Evolutionary conservation across 2,888 invertebrate genomes (phyloP), one percentile per base, ranked within the genome.

Genomic region (Phrixothrix hirtus): DNA sequence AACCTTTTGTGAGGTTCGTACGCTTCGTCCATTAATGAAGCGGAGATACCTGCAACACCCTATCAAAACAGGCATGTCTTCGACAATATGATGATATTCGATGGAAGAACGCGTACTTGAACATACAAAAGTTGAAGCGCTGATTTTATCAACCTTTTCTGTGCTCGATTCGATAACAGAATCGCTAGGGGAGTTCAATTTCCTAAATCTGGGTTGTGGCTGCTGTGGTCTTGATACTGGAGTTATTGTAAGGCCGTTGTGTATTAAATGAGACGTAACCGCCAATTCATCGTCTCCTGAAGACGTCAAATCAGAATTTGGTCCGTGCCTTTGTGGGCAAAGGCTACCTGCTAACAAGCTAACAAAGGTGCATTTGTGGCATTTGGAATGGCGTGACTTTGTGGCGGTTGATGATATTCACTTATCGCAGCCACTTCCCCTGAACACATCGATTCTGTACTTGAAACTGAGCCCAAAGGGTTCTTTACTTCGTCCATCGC

Each of bases 1-100:
- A 95, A 95, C 76, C 95, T 95, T 77, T 95, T 95, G 81, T 95
- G 95, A 55, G 94, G 94, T 74, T 94, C 92, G 79, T 95, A 95
- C 10, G 93, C 93, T 77, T 93, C 94, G 74, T 94, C 93, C 93
- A 95, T 94, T 48, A 95, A 77, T 1, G 90, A 88, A 94, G 78
- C 0, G 94, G 95, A 1, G 95, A 95, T 1, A 95, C 94, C 73
- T 95, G 92, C 12, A 95, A 81, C 1, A 94, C 95, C 42, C 94
- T 84, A 74, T 95, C 64, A 95, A 78, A 62, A 95, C 94, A 2
- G 95, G 94, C 94, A 95, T 95, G 69, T 94, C 93, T 72, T 91
- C 90, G 14, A 87, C 84, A 45, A 85, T 83, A 62, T 82, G 83
- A 59, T 88, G 88, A 68, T 92, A 92, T 70, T 92, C 90, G 91